phyloP scores from a whole-genome alignment of 2,888 invertebrate genomes.

The Drosophila kambysellisi region DNA sequence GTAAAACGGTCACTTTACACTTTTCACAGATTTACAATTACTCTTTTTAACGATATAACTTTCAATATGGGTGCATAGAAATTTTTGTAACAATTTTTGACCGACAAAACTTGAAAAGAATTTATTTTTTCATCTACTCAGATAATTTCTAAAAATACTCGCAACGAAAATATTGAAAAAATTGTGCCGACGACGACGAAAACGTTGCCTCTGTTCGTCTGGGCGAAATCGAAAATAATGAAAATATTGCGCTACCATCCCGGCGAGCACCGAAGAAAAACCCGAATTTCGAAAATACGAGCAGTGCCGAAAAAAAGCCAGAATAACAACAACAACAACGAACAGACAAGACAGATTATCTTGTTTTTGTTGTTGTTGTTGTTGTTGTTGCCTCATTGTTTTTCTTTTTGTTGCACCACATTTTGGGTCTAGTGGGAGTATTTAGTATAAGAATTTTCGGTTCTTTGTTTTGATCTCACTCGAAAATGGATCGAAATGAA shows the following conservation, averaged over 20 bases:
- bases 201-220: conserved; percentile 44
- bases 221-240: conserved; percentile 70
- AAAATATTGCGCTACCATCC: conserved; percentile 58
- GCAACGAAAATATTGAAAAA: conserved; percentile 73
- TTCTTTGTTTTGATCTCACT: conserved; percentile 32
- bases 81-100: conserved; percentile 52
- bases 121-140: conserved; percentile 39
- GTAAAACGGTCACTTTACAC: conserved; percentile 2
- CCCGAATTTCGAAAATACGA: conserved; percentile 52
- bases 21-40: conserved; percentile 4
- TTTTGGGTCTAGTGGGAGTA: conserved; percentile 23
- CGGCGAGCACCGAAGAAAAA: conserved; percentile 33
- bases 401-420: background rate
- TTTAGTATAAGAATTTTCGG: conserved; percentile 19
- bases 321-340: background rate
- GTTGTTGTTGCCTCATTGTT: background rate
- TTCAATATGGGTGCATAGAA: conserved; percentile 8
- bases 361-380: conserved; percentile 1
- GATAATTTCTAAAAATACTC: conserved; percentile 74
- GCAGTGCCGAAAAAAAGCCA: conserved; percentile 33
- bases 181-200: conserved; percentile 50
- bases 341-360: conserved; percentile 19
- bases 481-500: conserved; percentile 9
- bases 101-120: conserved; percentile 45
- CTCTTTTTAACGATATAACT: background rate